A percentile compares a stretch with the other conserved stretches of the same genome.
Conservation (phyloP, 2,888 invertebrate genomes). For the Nymphalis c-album region DNA sequence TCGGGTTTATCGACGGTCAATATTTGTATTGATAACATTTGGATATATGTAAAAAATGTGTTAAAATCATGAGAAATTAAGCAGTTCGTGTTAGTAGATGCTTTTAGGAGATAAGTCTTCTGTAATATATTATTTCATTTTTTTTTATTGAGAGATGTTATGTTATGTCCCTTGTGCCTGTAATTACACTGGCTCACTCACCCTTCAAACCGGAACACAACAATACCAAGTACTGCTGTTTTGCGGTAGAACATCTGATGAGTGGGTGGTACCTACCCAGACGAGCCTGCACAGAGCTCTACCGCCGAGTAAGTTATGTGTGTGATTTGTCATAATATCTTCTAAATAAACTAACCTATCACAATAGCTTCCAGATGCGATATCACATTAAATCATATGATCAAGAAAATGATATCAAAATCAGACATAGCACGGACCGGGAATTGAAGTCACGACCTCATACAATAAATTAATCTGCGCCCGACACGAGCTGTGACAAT, state of each 20-base stretch:
- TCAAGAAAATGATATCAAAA: constrained; percentile 22
- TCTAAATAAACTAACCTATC: too few species aligned
- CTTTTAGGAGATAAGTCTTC: background rate
- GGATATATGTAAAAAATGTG: background rate
- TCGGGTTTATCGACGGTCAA: constrained; percentile 33
- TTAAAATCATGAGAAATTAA: constrained; percentile 1
- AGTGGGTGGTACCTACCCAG: too few species aligned
- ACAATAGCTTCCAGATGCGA: background rate
- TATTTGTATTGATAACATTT: constrained; percentile 27
- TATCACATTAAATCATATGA: constrained; percentile 9
- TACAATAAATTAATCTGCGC: constrained; percentile 37
- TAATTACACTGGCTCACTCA: too few species aligned
- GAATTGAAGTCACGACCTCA: constrained; percentile 35
- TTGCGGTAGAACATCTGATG: too few species aligned
- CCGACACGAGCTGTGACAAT: constrained; percentile 19
- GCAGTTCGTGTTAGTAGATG: background rate
- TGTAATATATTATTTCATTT: too few species aligned
- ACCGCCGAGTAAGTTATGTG: too few species aligned
- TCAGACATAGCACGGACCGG: constrained; percentile 20
- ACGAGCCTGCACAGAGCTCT: too few species aligned
- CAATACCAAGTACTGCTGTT: too few species aligned
- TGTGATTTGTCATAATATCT: too few species aligned
- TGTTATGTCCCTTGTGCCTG: too few species aligned
- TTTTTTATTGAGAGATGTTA: too few species aligned
- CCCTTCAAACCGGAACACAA: too few species aligned